Conservation (phyloP, 2,888 invertebrate genomes). For the Tuta absoluta region DNA sequence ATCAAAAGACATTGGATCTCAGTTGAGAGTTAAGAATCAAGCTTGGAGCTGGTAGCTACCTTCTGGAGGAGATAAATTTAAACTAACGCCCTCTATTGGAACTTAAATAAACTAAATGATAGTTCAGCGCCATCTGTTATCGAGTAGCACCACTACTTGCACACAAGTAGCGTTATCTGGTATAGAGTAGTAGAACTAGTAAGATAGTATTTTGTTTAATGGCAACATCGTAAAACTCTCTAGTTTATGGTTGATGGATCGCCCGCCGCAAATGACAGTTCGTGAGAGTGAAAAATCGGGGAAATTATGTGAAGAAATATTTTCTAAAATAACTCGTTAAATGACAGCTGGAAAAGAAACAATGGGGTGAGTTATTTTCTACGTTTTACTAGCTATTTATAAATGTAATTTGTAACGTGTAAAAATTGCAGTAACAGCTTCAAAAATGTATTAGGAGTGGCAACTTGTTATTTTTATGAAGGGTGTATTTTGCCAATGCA, state of each 20-base stretch:
- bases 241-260: constrained; percentile 52
- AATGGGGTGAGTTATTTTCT: constrained; percentile 85
- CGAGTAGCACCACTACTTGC: neutral
- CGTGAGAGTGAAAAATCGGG: constrained; percentile 54
- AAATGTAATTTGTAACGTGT: constrained; percentile 8
- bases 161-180: constrained; percentile 1
- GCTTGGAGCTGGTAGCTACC: no score
- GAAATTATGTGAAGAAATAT: constrained; percentile 66
- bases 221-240: constrained; percentile 28
- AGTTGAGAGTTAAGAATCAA: no score
- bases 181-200: neutral
- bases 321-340: constrained; percentile 75
- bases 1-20: no score
- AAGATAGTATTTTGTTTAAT: constrained; percentile 6
- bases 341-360: constrained; percentile 92
- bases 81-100: neutral
- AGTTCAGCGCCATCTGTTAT: neutral
- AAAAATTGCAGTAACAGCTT: neutral
- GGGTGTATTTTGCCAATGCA: constrained; percentile 77
- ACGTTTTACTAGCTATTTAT: constrained; percentile 33
- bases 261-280: constrained; percentile 66
- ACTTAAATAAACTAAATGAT: neutral
- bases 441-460: constrained; percentile 27
- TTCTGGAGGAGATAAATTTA: neutral
- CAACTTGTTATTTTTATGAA: constrained; percentile 76